phyloP scores from a whole-genome alignment of 2,113 vertebrate species.

The Hystrix cristata region DNA sequence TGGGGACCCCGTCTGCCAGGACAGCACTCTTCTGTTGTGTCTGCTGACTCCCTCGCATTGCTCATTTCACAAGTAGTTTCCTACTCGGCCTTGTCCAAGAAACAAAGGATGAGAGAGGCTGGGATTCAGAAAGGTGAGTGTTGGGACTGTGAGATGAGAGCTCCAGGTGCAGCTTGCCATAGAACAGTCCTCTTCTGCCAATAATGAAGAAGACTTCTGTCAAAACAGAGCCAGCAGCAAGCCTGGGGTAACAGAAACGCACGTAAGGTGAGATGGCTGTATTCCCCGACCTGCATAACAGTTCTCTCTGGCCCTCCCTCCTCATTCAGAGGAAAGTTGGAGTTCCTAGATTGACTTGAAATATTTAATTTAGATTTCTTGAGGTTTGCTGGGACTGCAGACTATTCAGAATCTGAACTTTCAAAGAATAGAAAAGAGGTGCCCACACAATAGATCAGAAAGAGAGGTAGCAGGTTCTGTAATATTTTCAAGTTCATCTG shows the following conservation, averaged over 20 bases:
- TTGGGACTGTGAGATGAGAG: neutral
- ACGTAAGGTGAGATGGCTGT: neutral
- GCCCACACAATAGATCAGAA: neutral
- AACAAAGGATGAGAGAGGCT: neutral
- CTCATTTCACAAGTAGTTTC: neutral
- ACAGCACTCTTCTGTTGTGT: fast-evolving
- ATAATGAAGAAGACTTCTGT: neutral
- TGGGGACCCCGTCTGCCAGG: neutral
- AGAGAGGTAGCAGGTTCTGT: neutral
- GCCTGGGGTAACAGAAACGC: neutral
- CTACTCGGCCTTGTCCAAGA: neutral
- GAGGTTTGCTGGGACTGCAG: neutral
- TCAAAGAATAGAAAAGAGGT: neutral
- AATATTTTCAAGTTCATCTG: neutral
- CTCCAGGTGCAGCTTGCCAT: neutral
- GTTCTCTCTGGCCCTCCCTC: neutral
- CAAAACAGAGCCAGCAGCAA: neutral
- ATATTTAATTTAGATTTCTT: conserved; percentile 31
- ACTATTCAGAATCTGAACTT: neutral
- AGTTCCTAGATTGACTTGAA: neutral
- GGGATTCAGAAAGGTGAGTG: neutral
- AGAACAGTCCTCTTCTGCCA: neutral
- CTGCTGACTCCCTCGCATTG: neutral
- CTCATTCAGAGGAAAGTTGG: neutral
- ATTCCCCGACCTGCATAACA: neutral